Base-by-base conservation (phyloP, 2,888 invertebrate species). In the Minunthozetes semirufus region DNA sequence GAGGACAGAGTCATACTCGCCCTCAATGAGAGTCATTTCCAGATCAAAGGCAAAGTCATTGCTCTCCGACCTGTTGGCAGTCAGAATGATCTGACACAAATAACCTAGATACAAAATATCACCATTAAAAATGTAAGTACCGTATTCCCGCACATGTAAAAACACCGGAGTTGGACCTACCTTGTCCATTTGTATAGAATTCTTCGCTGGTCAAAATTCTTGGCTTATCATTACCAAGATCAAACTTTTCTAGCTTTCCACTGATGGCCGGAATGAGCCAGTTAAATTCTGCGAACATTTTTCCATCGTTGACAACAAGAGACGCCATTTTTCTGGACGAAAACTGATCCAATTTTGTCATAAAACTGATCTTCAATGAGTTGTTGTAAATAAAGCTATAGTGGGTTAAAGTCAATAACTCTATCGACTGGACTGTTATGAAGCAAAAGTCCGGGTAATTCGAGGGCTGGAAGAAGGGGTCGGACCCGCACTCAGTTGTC, bases 131-230 rank as follows among this genome's bases (percentile, higher is more conserved):
- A 42, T 42, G 11, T 42, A 42, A 6, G 8, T 42, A 42, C 11
- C 6, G 42, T 42, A 42, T 11, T 42, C 8, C 11, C 6, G 11
- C 6, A 11, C 11, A 42, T 48, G 48, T 17, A 48, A 3, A 11
- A 48, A 17, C n/a, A n/a, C n/a, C n/a, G n/a, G n/a, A n/a, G n/a
- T n/a, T n/a, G n/a, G n/a, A 56, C 8, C 2, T 29, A 68, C 68
- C 80, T 38, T 80, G 80, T 6, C 77, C 74, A 25, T 78, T 77
- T n/a, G 80, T 79, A 66, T 80, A 80, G 59, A 80, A 80, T 17
- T 78, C 71, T 17, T 77, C 75, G 50, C 79, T 79, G 33, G 78
- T 76, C 72, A 74, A 78, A n/a, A 42, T 76, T 76, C 19, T 73
- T 74, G 15, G 74, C 25, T 33, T 75, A 73, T 9, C 75, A 74